Conservation (phyloP, 2,888 invertebrate species). For the Nyleta sp. region DNA sequence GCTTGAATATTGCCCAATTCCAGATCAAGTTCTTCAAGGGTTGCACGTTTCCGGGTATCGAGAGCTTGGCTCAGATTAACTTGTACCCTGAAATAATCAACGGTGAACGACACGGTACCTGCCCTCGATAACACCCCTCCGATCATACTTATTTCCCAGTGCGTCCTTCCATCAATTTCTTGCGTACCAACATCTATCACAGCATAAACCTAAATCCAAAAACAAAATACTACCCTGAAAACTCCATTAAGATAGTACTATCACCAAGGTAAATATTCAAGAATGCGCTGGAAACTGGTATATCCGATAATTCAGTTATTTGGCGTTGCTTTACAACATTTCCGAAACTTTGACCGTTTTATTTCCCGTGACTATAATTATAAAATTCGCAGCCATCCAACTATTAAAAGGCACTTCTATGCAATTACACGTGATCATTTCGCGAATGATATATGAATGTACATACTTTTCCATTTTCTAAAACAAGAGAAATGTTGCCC, state of each 20-base stretch:
- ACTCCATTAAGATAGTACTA: no score
- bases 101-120: conserved; percentile 89
- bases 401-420: no score
- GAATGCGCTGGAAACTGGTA: no score
- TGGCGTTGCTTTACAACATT: no score
- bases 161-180: conserved; percentile 89
- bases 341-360: no score
- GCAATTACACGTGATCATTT: no score
- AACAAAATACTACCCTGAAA: no score
- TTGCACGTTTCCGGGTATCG: conserved; percentile 89
- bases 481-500: conserved; percentile 89
- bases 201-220: conserved; percentile 83
- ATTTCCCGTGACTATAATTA: no score
- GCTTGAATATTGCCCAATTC: conserved; percentile 94
- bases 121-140: conserved; percentile 87
- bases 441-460: no score
- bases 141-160: conserved; percentile 90
- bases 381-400: no score
- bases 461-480: conserved; percentile 88
- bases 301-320: no score
- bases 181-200: conserved; percentile 91
- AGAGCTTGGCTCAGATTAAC: conserved; percentile 89
- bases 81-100: conserved; percentile 90
- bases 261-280: no score
- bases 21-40: conserved; percentile 89